phyloP scores from a whole-genome alignment of 2,888 invertebrate species.

The Agrotis segetum region DNA sequence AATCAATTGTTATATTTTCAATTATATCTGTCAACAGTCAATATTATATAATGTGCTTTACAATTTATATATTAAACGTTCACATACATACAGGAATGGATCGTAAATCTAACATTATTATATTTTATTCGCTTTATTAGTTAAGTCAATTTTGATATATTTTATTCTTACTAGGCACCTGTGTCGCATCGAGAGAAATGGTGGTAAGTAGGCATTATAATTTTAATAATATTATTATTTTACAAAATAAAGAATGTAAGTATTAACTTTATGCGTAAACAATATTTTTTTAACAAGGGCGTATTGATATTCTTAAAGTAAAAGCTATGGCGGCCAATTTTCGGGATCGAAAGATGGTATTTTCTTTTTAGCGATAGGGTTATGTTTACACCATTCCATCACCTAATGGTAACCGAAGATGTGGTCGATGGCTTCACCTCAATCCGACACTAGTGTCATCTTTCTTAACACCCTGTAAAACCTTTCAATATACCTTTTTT shows the following conservation, averaged over 20 bases:
- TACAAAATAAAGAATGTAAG: too few relatives aligned
- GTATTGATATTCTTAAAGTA: too few relatives aligned
- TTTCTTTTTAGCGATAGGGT: too few relatives aligned
- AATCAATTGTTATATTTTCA: slow-evolving; percentile 60
- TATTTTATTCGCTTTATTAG: slow-evolving; percentile 54
- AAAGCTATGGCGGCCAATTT: background rate
- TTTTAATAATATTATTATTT: too few relatives aligned
- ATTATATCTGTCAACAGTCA: slow-evolving; percentile 61
- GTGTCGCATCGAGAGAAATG: background rate
- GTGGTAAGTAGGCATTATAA: background rate
- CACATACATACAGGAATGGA: slow-evolving; percentile 22
- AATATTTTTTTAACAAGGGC: too few relatives aligned
- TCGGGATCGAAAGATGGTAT: too few relatives aligned
- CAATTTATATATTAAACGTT: slow-evolving; percentile 27
- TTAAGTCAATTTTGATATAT: slow-evolving; percentile 25
- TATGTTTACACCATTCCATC: too few relatives aligned
- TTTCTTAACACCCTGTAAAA: slow-evolving; percentile 3
- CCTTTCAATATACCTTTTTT: slow-evolving; percentile 31
- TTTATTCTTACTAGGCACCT: slow-evolving; percentile 27
- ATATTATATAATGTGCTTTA: slow-evolving; percentile 45
- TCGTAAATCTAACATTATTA: slow-evolving; percentile 34
- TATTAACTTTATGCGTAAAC: too few relatives aligned
- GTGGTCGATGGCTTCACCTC: background rate
- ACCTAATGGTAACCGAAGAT: too few relatives aligned
- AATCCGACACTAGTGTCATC: slow-evolving; percentile 6